A percentile compares a stretch with the other conserved stretches of the same genome.
These are phyloP conservation scores for Allolobophora icterica DNA, from an alignment of 2,888 invertebrate genomes.

Conservation along the genomic window DNA sequence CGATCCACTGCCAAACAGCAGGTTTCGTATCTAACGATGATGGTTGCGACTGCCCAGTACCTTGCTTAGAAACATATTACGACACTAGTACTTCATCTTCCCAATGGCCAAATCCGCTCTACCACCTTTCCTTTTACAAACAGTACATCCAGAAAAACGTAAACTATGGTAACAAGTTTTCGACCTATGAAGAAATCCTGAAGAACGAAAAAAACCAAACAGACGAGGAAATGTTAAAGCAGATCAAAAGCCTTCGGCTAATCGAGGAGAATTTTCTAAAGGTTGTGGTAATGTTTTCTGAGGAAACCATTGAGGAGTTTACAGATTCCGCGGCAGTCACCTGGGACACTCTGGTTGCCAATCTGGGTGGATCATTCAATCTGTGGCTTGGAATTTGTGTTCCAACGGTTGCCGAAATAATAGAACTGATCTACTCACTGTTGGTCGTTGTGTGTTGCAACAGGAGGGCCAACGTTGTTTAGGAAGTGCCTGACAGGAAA, in stretches of 20 bases:
- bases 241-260: background rate
- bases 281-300: background rate
- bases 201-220: background rate
- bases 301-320: background rate
- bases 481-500: background rate
- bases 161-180: background rate
- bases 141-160: background rate
- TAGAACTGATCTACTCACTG: background rate
- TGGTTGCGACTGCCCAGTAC: background rate
- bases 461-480: background rate
- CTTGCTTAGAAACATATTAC: background rate
- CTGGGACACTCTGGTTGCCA: constrained; percentile 21
- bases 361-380: constrained; percentile 21
- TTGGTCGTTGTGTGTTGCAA: background rate
- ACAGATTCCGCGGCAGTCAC: background rate
- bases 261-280: background rate
- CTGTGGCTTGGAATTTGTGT: constrained; percentile 26
- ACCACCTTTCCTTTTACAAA: constrained; percentile 13
- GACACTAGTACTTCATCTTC: background rate
- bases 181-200: constrained; percentile 13
- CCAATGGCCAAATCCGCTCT: constrained; percentile 24
- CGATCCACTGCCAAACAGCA: background rate
- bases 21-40: background rate
- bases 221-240: background rate
- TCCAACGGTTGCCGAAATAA: constrained; percentile 23